Evolutionary conservation across 1,140 invertebrate genomes (phyloP).

Genomic region (Calycopis cecrops): DNA sequence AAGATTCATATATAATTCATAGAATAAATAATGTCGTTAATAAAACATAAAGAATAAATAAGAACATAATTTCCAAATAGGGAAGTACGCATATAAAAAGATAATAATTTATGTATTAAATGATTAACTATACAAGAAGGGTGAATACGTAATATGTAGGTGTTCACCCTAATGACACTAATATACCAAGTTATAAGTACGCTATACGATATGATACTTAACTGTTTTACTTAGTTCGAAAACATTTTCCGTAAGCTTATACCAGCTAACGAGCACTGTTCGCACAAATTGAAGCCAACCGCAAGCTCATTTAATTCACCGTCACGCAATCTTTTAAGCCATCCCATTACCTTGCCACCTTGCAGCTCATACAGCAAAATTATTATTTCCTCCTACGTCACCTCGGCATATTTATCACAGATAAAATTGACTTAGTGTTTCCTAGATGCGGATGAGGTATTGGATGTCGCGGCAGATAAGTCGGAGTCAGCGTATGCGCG

Average conservation of each 20-base stretch:
- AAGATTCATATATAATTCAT: too few relatives aligned
- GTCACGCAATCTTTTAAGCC: slow-evolving; percentile 46
- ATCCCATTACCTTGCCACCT: slow-evolving; percentile 36
- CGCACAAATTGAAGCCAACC: slow-evolving; percentile 58
- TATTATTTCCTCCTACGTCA: slow-evolving; percentile 39
- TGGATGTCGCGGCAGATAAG: slow-evolving; percentile 54
- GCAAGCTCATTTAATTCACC: slow-evolving; percentile 53
- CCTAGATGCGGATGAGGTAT: slow-evolving; percentile 47
- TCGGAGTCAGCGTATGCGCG: slow-evolving; percentile 56
- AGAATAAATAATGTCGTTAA: too few relatives aligned
- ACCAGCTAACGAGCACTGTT: slow-evolving; percentile 41
- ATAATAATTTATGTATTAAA: too few relatives aligned
- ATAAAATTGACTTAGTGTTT: slow-evolving; percentile 42
- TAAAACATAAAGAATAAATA: too few relatives aligned
- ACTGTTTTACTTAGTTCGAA: slow-evolving; percentile 13
- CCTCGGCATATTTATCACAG: slow-evolving; percentile 28
- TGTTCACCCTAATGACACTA: slow-evolving; percentile 1
- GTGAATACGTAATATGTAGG: too few relatives aligned
- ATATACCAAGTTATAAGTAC: background rate
- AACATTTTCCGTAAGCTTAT: slow-evolving; percentile 29
- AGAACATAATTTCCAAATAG: too few relatives aligned
- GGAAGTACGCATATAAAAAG: too few relatives aligned
- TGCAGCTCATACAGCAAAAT: slow-evolving; percentile 30
- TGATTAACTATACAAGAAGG: too few relatives aligned
- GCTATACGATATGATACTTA: slow-evolving; percentile 2